Evolutionary conservation across 2,797 vertebrate genomes (phyloP).

Genomic region (Leptodactylus fallax): DNA sequence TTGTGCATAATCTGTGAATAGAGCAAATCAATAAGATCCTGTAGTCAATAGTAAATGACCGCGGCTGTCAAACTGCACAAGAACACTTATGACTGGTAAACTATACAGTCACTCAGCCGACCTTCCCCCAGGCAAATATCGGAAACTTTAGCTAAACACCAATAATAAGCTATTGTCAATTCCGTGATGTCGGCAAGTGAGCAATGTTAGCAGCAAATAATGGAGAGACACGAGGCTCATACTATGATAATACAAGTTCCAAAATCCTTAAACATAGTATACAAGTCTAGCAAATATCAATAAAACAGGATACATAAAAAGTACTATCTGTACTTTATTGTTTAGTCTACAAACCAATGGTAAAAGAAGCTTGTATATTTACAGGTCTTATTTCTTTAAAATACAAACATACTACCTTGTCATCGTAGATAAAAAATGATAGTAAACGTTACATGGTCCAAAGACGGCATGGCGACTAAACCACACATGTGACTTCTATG

Average conservation of each 20-base stretch:
- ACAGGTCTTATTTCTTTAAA: slow-evolving; percentile 81
- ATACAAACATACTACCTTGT: slow-evolving; percentile 82
- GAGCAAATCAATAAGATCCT: not conserved
- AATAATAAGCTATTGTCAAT: not conserved
- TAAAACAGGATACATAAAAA: not conserved
- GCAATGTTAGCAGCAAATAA: not conserved
- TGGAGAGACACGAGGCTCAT: not conserved
- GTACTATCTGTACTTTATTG: slow-evolving; percentile 35
- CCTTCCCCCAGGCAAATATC: slow-evolving; percentile 27
- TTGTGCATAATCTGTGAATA: not conserved
- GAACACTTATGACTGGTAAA: slow-evolving; percentile 4
- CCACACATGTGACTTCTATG: slow-evolving; percentile 67
- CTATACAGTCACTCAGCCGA: not conserved
- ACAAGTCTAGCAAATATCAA: not conserved
- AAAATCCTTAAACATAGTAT: not conserved
- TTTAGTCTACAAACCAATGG: slow-evolving; percentile 23
- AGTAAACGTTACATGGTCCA: slow-evolving; percentile 85
- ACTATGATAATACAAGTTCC: not conserved
- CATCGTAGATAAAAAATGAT: slow-evolving; percentile 83
- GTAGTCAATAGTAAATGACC: slow-evolving; percentile 26
- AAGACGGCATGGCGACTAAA: slow-evolving; percentile 76
- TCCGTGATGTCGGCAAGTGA: not conserved
- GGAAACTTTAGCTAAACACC: not conserved
- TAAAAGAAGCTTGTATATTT: slow-evolving; percentile 72
- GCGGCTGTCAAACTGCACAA: not conserved